Base-by-base conservation (phyloP, 2,113 vertebrate genomes). In the Ptychochromis oligacanthus region DNA sequence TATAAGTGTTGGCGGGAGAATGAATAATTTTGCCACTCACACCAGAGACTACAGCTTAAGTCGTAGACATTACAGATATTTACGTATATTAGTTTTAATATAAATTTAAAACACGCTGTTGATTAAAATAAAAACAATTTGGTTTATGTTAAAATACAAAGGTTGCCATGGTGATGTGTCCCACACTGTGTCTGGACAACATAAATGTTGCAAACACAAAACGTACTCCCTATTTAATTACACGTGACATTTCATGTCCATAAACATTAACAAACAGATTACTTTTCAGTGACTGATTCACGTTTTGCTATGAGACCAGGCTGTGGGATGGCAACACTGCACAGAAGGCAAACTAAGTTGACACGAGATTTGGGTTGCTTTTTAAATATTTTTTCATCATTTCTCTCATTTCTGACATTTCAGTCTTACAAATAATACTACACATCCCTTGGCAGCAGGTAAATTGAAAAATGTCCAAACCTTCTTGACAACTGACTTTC, bases 171-270 rank as follows among this genome's bases (percentile, higher is more conserved):
- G 24, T 49, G 64, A 70, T 70, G 17, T 1, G 8, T 40, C 17
- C 0, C 64, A 0, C 0, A 24, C 24, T 49, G 18, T 70, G 65
- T 70, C 11, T 43, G 40, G 13, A 13, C 40, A 28, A 49, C 15
- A 1, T 49, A 28, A 9, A 49, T 28, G 64, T 46, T 46, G 65
- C 40, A 20, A 18, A 70, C 26, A 46, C 22, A 14, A 70, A 24
- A 40, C 7, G 9, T 49, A 12, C 7, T 38, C 46, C 24, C 11
- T 0, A 70, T 49, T 49, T 12, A 49, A 70, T 49, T 49, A 70
- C 26, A 28, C 28, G 15, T 49, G 46, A 18, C 40, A 70, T 9
- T 49, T 49, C 11, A 13, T 38, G 60, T 13, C 36, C 0, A 62
- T 1, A 38, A 38, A 62, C 34, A 2, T 11, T n/a, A 62, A 70